A percentile compares a stretch with the other conserved stretches of the same genome.
phyloP scores from a whole-genome alignment of 2,797 vertebrate genomes.

The Aeoliscus strigatus region DNA sequence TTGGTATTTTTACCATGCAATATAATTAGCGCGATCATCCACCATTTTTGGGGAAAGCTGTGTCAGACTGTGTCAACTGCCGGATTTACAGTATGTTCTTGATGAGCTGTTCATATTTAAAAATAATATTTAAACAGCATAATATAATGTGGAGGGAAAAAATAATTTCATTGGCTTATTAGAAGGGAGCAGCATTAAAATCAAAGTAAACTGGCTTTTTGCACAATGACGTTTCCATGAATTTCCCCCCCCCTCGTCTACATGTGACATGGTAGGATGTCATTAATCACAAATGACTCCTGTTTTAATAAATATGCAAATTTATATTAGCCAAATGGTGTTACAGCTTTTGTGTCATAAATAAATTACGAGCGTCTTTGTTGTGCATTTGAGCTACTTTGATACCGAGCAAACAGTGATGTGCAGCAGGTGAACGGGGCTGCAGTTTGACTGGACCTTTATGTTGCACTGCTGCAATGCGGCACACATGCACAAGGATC shows the following conservation, averaged over 20 bases:
- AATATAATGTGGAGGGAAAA: no score
- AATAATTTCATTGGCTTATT: constrained; percentile 4
- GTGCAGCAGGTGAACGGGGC: constrained; percentile 1
- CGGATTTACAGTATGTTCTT: no score
- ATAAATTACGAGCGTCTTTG: constrained; percentile 74
- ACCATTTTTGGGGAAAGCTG: no score
- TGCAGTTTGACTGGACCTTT: constrained; percentile 15
- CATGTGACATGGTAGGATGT: constrained; percentile 68
- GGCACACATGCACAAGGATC: no score
- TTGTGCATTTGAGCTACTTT: constrained; percentile 49
- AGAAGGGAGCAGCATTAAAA: constrained; percentile 4
- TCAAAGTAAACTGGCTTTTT: constrained; percentile 8
- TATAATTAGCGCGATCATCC: no score
- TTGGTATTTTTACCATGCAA: constrained; percentile 25
- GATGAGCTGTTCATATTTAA: no score
- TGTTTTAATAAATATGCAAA: constrained; percentile 84
- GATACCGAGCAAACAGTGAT: constrained; percentile 48
- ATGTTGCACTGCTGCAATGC: no score
- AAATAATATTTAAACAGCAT: no score
- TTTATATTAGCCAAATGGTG: constrained; percentile 75
- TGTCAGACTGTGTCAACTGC: no score
- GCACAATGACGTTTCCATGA: constrained; percentile 42
- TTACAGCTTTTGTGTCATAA: constrained; percentile 75
- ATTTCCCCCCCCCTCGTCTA: constrained; percentile 50
- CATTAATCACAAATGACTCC: constrained; percentile 79